Conservation (phyloP, 53 echinoderm and acorn worm genomes). For the Actinopyga echinites region DNA sequence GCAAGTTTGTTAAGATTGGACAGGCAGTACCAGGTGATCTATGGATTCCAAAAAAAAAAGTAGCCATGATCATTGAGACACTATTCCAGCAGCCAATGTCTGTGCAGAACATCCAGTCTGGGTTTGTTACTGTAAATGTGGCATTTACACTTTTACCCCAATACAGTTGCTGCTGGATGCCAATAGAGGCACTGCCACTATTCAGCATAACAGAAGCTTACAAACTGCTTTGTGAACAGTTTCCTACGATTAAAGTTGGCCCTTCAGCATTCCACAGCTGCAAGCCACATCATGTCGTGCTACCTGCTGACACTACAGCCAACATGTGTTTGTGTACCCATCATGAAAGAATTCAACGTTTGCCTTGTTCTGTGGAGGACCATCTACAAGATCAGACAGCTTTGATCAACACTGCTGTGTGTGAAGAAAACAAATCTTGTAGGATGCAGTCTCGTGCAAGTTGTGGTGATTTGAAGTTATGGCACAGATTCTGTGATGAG, state of each 20-base stretch:
- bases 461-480: conserved; percentile 53
- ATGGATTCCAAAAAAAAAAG: conserved; percentile 29
- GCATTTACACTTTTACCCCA: conserved; percentile 20
- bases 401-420: not conserved
- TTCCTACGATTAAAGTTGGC: not conserved
- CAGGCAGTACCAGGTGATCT: not conserved
- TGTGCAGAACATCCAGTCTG: conserved; percentile 28
- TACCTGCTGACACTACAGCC: not conserved
- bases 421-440: conserved; percentile 47
- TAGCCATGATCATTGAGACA: not conserved
- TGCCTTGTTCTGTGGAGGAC: not conserved
- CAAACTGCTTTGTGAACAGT: conserved; percentile 16
- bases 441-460: conserved; percentile 48
- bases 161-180: conserved; percentile 16
- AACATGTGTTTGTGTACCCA: conserved; percentile 19
- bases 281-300: not conserved
- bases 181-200: not conserved
- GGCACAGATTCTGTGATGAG: conserved; percentile 49
- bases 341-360: not conserved
- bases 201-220: conserved; percentile 12
- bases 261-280: conserved; percentile 8
- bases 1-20: not conserved
- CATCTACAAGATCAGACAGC: conserved; percentile 3
- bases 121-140: conserved; percentile 21
- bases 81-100: conserved; percentile 23